A percentile compares a stretch with the other conserved stretches of the same genome.
Evolutionary conservation across 1,140 invertebrate genomes (phyloP).

Genomic region (Chymomyza costata): DNA sequence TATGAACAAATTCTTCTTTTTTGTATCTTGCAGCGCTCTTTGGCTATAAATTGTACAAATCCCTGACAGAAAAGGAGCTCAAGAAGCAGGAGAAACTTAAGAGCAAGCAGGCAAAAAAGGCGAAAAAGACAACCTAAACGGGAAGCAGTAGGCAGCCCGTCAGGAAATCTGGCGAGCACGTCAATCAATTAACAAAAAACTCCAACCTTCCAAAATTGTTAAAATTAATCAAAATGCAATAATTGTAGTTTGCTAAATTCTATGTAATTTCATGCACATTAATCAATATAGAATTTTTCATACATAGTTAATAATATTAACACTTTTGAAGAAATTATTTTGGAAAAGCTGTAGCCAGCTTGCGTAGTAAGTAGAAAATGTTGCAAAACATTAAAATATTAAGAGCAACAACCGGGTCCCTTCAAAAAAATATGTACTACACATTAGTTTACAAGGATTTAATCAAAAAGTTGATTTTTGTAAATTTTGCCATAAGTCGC

Average conservation of each 20-base stretch:
- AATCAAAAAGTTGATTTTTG: no score
- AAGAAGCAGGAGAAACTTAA: constrained; percentile 82
- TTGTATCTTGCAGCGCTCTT: constrained; percentile 84
- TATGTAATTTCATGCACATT: constrained; percentile 14
- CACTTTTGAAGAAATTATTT: no score
- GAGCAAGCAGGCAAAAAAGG: constrained; percentile 68
- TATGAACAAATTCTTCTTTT: background rate
- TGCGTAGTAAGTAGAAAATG: no score
- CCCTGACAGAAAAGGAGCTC: constrained; percentile 82
- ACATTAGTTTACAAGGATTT: no score
- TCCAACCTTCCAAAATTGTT: constrained; percentile 25
- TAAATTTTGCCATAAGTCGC: no score
- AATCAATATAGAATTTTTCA: constrained; percentile 38
- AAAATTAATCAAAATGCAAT: constrained; percentile 31
- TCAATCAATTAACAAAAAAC: constrained; percentile 20
- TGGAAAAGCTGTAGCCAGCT: no score
- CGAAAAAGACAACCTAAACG: constrained; percentile 62
- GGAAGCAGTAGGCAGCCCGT: constrained; percentile 1
- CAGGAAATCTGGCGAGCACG: constrained; percentile 1
- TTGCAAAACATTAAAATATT: no score
- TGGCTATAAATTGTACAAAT: constrained; percentile 87
- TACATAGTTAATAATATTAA: background rate
- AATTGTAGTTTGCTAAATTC: constrained; percentile 48
- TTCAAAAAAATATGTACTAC: no score
- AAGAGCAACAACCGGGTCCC: no score